Evolutionary conservation across 2,113 vertebrate species (phyloP).

Genomic region (Poeciliopsis occidentalis): DNA sequence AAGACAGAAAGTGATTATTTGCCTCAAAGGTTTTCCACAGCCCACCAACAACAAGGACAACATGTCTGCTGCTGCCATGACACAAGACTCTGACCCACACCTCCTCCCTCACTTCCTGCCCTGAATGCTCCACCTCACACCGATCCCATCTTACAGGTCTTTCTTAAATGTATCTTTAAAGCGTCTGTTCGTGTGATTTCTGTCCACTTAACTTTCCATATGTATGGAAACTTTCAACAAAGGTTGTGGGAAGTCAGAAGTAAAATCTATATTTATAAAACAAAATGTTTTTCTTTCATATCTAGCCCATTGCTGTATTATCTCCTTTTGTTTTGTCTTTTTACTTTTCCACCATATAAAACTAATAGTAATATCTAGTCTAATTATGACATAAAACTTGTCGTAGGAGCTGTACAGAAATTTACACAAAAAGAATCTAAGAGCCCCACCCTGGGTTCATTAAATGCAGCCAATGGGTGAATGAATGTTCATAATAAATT

Average conservation of each 20-base stretch:
- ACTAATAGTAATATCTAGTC: constrained; percentile 34
- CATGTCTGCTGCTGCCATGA: constrained; percentile 52
- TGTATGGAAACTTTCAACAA: neutral
- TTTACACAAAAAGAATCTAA: constrained; percentile 49
- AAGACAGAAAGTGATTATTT: neutral
- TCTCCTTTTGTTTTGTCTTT: neutral
- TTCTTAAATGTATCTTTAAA: constrained; percentile 50
- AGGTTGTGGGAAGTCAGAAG: neutral
- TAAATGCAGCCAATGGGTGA: constrained; percentile 54
- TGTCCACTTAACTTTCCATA: neutral
- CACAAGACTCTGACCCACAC: constrained; percentile 27
- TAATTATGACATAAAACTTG: constrained; percentile 28
- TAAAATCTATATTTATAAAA: neutral
- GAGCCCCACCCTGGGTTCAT: constrained; percentile 74
- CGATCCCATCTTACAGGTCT: constrained; percentile 39
- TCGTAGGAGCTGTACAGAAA: constrained; percentile 50
- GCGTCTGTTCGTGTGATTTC: constrained; percentile 19
- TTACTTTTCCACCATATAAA: neutral
- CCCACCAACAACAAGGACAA: constrained; percentile 26
- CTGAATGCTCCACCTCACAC: constrained; percentile 35
- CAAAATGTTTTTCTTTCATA: neutral
- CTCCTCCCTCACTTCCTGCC: constrained; percentile 72
- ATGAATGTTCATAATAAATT: constrained; percentile 53
- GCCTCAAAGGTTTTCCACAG: neutral
- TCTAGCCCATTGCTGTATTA: neutral